Base-by-base conservation (phyloP, 2,888 invertebrate species). In the Mimachlamys varia region DNA sequence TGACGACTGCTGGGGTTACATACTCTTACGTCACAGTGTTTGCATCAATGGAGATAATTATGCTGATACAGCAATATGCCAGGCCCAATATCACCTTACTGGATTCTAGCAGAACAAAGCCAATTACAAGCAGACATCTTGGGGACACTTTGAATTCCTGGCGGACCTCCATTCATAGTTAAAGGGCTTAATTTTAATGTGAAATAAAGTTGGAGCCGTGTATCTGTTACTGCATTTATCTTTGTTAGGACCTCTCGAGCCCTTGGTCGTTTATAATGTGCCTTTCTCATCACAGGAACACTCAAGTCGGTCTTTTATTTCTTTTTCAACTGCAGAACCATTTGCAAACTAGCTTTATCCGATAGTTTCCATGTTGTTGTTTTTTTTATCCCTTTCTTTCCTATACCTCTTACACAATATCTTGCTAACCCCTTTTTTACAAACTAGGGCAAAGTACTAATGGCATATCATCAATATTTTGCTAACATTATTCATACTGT, bases 61-160 rank as follows among this genome's bases (percentile, higher is more conserved):
- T 12, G 27, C 27, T 76, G 76, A 33, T 27, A 27, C 33, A 76
- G 33, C 12, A 27, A 27, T 33, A 17, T 19, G 19, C 58, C 7
- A 58, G 7, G 22, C 58, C 15, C 0, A 58, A 22, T n/a, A 58
- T 58, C 58, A n/a, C 33, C 76, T 33, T 76, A 76, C 76, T 27
- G 76, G 76, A 76, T 33, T 76, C 76, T 33, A 12, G 12, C 12
- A 76, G 17, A 33, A 76, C 13, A 27, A 76, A 76, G 27, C 33
- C 76, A 76, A 76, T 76, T 76, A 76, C 76, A 27, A 12, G 33
- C 76, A 76, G 76, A 76, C 76, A 76, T 76, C 76, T 76, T 4
- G 76, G 76, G 76, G 33, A 33, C 76, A 22, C 76, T 17, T 17
- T 53, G 7, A 3, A 76, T 5, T 76, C 76, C 10, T 33, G 22